Conservation (phyloP, 2,797 vertebrate genomes). For the Aeoliscus strigatus region DNA sequence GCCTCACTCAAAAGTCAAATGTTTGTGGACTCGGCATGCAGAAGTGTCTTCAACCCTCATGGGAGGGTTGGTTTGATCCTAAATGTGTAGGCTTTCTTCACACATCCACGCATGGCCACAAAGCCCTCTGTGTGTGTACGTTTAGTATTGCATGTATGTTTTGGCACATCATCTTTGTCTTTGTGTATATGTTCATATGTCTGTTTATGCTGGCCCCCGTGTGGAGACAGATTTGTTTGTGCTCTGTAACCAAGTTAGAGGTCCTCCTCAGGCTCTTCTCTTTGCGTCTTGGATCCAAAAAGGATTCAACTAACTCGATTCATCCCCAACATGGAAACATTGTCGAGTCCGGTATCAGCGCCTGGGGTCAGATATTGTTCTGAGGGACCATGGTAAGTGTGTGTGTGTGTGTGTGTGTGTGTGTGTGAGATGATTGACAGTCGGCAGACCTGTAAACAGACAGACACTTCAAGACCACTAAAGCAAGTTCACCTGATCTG, state of each 20-base stretch:
- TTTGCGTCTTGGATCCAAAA: slow-evolving; percentile 22
- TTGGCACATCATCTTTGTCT: slow-evolving; percentile 15
- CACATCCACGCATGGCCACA: slow-evolving; percentile 4
- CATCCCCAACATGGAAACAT: slow-evolving; percentile 24
- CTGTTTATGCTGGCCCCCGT: slow-evolving; percentile 34
- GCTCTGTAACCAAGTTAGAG: slow-evolving; percentile 44
- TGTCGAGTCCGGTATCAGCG: slow-evolving; percentile 19
- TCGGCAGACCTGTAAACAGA: slow-evolving; percentile 52
- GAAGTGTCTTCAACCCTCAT: not conserved
- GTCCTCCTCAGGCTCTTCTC: slow-evolving; percentile 35
- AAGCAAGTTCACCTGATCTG: slow-evolving; percentile 48
- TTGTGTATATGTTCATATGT: slow-evolving; percentile 33
- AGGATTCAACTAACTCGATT: slow-evolving; percentile 37
- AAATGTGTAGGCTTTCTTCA: slow-evolving; percentile 15
- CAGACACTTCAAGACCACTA: slow-evolving; percentile 43
- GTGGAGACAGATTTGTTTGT: slow-evolving; percentile 38
- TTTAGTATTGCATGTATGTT: not conserved
- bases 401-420: slow-evolving; percentile 2
- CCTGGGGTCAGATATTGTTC: slow-evolving; percentile 40
- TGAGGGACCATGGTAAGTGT: slow-evolving; percentile 3
- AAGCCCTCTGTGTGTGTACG: not conserved
- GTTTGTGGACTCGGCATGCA: too few relatives aligned
- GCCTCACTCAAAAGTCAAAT: not conserved
- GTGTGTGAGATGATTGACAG: slow-evolving; percentile 55
- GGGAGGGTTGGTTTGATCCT: slow-evolving; percentile 17